Conservation (phyloP, 1,140 invertebrate species). For the Coelopa frigida region DNA sequence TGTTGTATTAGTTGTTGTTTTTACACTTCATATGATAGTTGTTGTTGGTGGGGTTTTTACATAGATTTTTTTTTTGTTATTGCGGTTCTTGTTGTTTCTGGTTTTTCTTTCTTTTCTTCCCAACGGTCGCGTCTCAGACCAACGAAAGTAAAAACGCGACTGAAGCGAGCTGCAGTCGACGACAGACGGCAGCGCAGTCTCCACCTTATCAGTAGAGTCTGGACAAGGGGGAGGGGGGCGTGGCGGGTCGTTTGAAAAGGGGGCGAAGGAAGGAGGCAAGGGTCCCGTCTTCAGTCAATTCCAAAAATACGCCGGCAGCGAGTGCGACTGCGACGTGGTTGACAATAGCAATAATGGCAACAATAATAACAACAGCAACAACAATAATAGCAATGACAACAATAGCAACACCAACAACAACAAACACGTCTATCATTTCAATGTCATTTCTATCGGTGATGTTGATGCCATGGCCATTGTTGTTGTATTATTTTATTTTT, state of each 20-base stretch:
- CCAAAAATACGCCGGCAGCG: too few species aligned
- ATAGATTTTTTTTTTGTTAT: not conserved
- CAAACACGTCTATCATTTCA: not conserved
- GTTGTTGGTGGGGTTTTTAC: not conserved
- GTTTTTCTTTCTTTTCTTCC: not conserved
- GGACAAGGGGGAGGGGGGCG: too few species aligned
- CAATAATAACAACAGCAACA: not conserved
- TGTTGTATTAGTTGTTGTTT: not conserved
- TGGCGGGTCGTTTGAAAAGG: too few species aligned
- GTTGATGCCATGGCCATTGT: too few species aligned
- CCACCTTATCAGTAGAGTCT: too few species aligned
- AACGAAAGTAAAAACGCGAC: not conserved
- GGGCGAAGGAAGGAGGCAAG: conserved; percentile 16
- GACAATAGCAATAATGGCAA: not conserved
- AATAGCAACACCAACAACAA: not conserved
- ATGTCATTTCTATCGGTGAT: not conserved
- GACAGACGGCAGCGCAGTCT: too few species aligned
- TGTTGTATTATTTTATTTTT: too few species aligned
- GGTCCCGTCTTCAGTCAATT: too few species aligned
- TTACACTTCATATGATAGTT: not conserved
- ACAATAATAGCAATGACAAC: not conserved
- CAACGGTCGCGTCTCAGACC: not conserved
- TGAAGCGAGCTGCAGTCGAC: not conserved
- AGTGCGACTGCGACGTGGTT: not conserved
- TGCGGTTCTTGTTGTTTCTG: conserved; percentile 3